Evolutionary conservation across 2,113 vertebrate species (phyloP).

Genomic region (Sula dactylatra): DNA sequence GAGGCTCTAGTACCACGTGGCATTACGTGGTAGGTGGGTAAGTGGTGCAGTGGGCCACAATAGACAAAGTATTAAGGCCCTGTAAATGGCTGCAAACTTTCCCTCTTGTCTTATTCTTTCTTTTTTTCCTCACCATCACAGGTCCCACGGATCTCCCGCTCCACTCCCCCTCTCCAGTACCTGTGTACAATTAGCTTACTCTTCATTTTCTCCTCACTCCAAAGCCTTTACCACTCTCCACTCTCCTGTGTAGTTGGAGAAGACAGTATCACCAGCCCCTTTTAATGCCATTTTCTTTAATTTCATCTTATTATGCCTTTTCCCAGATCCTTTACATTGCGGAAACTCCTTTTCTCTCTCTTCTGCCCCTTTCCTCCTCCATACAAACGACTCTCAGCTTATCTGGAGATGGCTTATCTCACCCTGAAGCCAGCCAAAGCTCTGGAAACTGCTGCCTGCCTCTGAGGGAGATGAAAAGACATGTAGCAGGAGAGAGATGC

Average conservation of each 20-base stretch:
- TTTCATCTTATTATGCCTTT: neutral
- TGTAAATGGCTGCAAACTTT: neutral
- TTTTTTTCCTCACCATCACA: neutral
- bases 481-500: neutral
- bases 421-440: neutral
- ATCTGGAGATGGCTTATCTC: neutral
- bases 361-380: neutral
- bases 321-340: neutral
- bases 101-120: neutral
- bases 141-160: neutral
- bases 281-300: neutral
- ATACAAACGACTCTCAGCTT: neutral
- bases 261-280: neutral
- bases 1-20: rapidly evolving
- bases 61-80: neutral
- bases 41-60: neutral
- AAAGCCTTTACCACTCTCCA: neutral
- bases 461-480: neutral
- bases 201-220: neutral
- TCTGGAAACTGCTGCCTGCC: neutral
- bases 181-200: neutral
- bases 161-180: neutral
- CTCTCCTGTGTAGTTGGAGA: neutral
- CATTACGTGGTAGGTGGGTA: rapidly evolving
- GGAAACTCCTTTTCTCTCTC: neutral